A percentile compares a stretch with the other conserved stretches of the same genome.
Evolutionary conservation across 2,888 invertebrate species (phyloP).

Genomic region (Oligia latruncula): DNA sequence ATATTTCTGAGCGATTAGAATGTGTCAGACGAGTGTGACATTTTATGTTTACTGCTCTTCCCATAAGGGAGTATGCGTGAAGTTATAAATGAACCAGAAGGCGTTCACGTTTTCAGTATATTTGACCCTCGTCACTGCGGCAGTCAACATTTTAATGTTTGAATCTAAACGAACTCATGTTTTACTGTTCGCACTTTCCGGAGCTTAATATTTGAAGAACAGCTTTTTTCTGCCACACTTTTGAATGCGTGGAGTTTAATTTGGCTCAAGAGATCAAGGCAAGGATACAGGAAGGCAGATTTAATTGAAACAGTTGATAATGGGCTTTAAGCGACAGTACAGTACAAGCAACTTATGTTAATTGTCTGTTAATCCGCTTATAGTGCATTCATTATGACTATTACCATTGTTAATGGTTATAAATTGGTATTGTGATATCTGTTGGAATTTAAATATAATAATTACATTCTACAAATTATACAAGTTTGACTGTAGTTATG

Average conservation of each 20-base stretch:
- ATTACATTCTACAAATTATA: not conserved
- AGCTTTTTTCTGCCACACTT: constrained; percentile 20
- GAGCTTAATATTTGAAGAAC: constrained; percentile 45
- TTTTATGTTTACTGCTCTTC: constrained; percentile 54
- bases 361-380: not conserved
- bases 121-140: constrained; percentile 67
- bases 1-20: constrained; percentile 49
- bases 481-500: not conserved
- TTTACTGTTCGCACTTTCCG: constrained; percentile 59
- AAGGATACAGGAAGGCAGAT: constrained; percentile 8
- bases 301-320: constrained; percentile 24
- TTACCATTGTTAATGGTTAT: not conserved
- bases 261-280: constrained; percentile 9
- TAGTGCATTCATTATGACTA: not conserved
- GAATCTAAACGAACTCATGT: constrained; percentile 68
- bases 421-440: not conserved
- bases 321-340: not conserved
- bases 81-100: constrained; percentile 65
- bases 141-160: constrained; percentile 65
- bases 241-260: constrained; percentile 15
- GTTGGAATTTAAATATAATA: not conserved
- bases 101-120: constrained; percentile 62
- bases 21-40: constrained; percentile 46
- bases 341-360: not conserved
- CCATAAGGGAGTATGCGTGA: constrained; percentile 55